phyloP scores from a whole-genome alignment of 2,113 vertebrate genomes.

The Herpetotheres cachinnans region DNA sequence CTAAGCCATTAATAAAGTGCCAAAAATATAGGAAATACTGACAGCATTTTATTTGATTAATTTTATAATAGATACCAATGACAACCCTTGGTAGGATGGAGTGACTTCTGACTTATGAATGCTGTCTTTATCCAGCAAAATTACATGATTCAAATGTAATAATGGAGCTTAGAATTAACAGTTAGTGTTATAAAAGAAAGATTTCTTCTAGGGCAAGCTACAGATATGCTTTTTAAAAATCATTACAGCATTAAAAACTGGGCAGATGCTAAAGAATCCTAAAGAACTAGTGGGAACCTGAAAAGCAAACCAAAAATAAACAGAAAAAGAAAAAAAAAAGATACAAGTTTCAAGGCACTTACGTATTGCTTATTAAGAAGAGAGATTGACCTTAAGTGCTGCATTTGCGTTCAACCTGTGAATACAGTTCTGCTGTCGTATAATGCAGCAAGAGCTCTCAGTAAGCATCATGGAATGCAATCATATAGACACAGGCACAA shows the following conservation, averaged over 20 bases:
- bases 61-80: slow-evolving; percentile 33
- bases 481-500: slow-evolving; percentile 58
- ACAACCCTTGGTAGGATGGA: slow-evolving; percentile 58
- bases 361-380: slow-evolving; percentile 79
- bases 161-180: slow-evolving; percentile 72
- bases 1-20: slow-evolving; percentile 64
- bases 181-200: slow-evolving; percentile 72
- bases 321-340: background rate
- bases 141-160: slow-evolving; percentile 67
- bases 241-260: slow-evolving; percentile 48
- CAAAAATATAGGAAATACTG: slow-evolving; percentile 62
- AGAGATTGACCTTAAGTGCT: slow-evolving; percentile 73
- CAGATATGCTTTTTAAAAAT: slow-evolving; percentile 68
- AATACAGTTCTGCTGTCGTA: slow-evolving; percentile 30
- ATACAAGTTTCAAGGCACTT: slow-evolving; percentile 79
- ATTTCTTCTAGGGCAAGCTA: slow-evolving; percentile 64
- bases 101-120: slow-evolving; percentile 53
- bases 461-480: slow-evolving; percentile 67
- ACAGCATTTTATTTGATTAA: slow-evolving; percentile 64
- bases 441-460: slow-evolving; percentile 62
- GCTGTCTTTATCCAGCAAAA: slow-evolving; percentile 69
- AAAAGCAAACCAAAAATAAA: slow-evolving; percentile 25
- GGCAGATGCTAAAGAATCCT: background rate
- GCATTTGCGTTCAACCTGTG: slow-evolving; percentile 11
- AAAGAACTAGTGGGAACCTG: slow-evolving; percentile 32